These are phyloP conservation scores for Ceratosolen fusciceps DNA, from an alignment of 1,140 invertebrate genomes.

Conservation along the genomic window DNA sequence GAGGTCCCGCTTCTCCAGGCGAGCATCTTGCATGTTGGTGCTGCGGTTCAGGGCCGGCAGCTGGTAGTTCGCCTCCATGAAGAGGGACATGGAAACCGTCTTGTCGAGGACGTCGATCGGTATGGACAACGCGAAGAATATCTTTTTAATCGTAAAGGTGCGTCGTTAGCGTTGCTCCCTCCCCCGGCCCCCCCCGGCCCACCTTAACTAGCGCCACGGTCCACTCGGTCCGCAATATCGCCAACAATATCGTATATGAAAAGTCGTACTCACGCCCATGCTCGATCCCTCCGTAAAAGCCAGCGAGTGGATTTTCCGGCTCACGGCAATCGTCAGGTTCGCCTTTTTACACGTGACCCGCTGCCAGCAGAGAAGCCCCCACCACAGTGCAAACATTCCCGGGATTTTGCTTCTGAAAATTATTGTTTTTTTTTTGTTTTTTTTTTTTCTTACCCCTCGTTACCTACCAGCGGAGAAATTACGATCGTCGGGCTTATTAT, in stretches of 20 bases:
- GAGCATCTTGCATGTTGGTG: not conserved
- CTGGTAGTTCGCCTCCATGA: constrained; percentile 69
- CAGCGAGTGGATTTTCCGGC: constrained; percentile 64
- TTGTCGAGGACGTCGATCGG: constrained; percentile 66
- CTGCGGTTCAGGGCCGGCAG: constrained; percentile 59
- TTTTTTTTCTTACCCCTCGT: no score
- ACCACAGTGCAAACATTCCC: not conserved
- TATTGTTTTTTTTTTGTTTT: no score
- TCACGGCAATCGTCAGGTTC: constrained; percentile 57
- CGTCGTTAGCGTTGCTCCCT: no score
- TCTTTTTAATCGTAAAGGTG: no score
- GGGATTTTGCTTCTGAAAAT: not conserved
- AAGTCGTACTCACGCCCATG: constrained; percentile 59
- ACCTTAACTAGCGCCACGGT: no score
- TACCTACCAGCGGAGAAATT: no score
- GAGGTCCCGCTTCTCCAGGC: constrained; percentile 52
- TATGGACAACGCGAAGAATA: constrained; percentile 67
- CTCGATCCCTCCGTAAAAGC: constrained; percentile 62
- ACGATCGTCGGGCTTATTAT: no score
- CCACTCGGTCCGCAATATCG: no score
- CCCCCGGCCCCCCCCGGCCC: no score
- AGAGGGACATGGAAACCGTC: constrained; percentile 64
- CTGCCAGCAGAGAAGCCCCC: not conserved
- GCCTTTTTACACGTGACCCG: not conserved
- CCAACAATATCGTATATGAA: not conserved